These are phyloP conservation scores for Suillia variegata DNA, from an alignment of 2,888 invertebrate species.

Conservation along the genomic window DNA sequence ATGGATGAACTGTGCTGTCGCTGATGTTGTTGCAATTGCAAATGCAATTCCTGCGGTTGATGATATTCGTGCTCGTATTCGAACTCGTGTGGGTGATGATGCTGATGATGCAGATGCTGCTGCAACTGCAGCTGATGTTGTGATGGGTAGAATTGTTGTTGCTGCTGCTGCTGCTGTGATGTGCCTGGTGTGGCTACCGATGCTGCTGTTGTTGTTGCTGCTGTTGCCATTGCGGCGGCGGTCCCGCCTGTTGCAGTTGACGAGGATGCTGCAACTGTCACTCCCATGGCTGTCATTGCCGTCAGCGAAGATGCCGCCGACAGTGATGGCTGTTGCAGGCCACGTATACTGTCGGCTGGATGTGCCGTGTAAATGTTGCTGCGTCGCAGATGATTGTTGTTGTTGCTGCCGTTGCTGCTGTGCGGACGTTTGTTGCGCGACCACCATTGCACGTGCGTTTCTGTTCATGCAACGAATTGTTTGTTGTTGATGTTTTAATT, in stretches of 20 bases:
- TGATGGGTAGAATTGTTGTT: slow-evolving; percentile 40
- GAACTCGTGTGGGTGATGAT: slow-evolving; percentile 33
- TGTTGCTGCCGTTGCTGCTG: slow-evolving; percentile 39
- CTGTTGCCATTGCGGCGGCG: slow-evolving; percentile 35
- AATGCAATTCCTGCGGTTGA: slow-evolving; percentile 54
- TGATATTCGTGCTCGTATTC: slow-evolving; percentile 56
- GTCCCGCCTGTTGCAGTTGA: slow-evolving; percentile 21
- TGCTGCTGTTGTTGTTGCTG: slow-evolving; percentile 39
- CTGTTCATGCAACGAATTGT: slow-evolving; percentile 39
- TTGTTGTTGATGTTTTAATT: slow-evolving; percentile 8
- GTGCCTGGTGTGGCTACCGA: slow-evolving; percentile 20
- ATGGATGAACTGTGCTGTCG: slow-evolving; percentile 37
- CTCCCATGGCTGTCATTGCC: slow-evolving; percentile 34
- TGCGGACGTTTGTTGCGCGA: slow-evolving; percentile 58
- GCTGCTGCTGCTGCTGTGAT: slow-evolving; percentile 36
- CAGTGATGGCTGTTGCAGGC: slow-evolving; percentile 43
- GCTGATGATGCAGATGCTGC: slow-evolving; percentile 25
- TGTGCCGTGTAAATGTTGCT: slow-evolving; percentile 61
- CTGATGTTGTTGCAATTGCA: slow-evolving; percentile 37
- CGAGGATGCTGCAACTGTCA: slow-evolving; percentile 30
- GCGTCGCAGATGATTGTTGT: slow-evolving; percentile 59
- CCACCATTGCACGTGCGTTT: slow-evolving; percentile 62
- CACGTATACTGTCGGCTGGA: slow-evolving; percentile 60
- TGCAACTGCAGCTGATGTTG: slow-evolving; percentile 37
- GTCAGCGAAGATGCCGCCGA: slow-evolving; percentile 41